Evolutionary conservation across 2,888 invertebrate species (phyloP).

Genomic region (Lasioglossum leucozonium): DNA sequence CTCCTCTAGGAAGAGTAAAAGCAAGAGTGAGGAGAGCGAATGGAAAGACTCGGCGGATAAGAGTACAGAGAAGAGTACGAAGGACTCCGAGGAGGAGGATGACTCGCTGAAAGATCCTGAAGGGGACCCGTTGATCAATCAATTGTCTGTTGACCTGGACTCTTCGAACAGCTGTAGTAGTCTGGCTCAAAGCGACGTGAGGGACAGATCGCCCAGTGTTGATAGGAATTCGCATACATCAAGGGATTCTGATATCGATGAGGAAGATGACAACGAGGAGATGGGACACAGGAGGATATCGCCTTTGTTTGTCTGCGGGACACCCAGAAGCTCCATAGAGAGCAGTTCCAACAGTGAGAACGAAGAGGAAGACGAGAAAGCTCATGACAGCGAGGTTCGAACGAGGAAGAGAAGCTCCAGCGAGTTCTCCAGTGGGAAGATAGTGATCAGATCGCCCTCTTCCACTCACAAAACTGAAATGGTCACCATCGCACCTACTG

Average conservation of each 20-base stretch:
- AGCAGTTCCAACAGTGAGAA: conserved; percentile 71
- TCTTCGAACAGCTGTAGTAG: conserved; percentile 51
- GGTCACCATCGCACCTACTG: conserved; percentile 80
- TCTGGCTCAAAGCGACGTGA: conserved; percentile 38
- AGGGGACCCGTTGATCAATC: neutral
- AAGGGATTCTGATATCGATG: conserved; percentile 64
- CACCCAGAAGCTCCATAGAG: conserved; percentile 76
- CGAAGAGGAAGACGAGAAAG: conserved; percentile 57
- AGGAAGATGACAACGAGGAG: conserved; percentile 69
- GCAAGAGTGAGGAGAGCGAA: conserved; percentile 35
- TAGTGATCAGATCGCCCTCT: conserved; percentile 76
- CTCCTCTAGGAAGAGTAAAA: conserved; percentile 44
- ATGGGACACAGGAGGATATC: conserved; percentile 76
- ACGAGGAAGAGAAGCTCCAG: conserved; percentile 67
- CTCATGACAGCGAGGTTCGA: neutral
- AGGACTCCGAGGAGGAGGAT: conserved; percentile 7
- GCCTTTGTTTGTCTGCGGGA: conserved; percentile 77
- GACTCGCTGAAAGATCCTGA: conserved; percentile 16
- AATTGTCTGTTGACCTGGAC: conserved; percentile 31
- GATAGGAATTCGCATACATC: conserved; percentile 65
- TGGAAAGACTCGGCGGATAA: conserved; percentile 40
- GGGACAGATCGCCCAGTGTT: conserved; percentile 70
- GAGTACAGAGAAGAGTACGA: neutral
- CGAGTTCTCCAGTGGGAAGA: conserved; percentile 77
- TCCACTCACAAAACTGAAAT: conserved; percentile 75